These are phyloP conservation scores for Chrysolina americana DNA, from an alignment of 2,888 invertebrate species.

Conservation along the genomic window DNA sequence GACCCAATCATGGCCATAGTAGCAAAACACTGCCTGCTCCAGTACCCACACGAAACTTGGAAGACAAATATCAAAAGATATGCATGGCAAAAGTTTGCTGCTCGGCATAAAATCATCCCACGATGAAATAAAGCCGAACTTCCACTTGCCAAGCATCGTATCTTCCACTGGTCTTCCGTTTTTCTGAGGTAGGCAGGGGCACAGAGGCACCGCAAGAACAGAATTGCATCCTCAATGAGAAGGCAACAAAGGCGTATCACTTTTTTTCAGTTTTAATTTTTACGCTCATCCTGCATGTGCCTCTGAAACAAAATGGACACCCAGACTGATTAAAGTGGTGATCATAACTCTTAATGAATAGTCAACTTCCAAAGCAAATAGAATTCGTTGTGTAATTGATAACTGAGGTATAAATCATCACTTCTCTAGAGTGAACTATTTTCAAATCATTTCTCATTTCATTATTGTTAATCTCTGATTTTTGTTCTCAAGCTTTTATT, in stretches of 20 bases:
- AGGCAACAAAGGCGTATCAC: constrained; percentile 64
- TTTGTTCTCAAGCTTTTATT: too few species aligned
- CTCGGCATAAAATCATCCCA: constrained; percentile 28
- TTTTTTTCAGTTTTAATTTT: constrained; percentile 28
- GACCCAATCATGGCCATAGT: constrained; percentile 17
- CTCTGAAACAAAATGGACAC: constrained; percentile 81
- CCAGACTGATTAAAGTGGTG: constrained; percentile 49
- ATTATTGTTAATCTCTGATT: too few species aligned
- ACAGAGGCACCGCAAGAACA: constrained; percentile 66
- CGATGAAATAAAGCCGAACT: constrained; percentile 25
- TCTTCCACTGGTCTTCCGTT: constrained; percentile 21
- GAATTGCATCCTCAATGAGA: constrained; percentile 61
- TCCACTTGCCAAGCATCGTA: constrained; percentile 28
- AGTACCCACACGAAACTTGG: constrained; percentile 8
- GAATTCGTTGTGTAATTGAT: neutral
- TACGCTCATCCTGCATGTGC: constrained; percentile 86
- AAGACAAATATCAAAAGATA: constrained; percentile 22
- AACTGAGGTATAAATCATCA: neutral
- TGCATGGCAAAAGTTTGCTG: constrained; percentile 12
- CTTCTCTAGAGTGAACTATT: neutral
- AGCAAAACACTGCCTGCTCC: constrained; percentile 30
- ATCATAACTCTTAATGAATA: neutral
- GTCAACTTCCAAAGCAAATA: neutral
- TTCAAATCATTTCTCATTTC: too few species aligned
- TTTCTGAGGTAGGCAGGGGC: constrained; percentile 33